Evolutionary conservation across 2,888 invertebrate species (phyloP), one percentile per base, ranked within the genome.

Genomic region (Eupeodes luniger): DNA sequence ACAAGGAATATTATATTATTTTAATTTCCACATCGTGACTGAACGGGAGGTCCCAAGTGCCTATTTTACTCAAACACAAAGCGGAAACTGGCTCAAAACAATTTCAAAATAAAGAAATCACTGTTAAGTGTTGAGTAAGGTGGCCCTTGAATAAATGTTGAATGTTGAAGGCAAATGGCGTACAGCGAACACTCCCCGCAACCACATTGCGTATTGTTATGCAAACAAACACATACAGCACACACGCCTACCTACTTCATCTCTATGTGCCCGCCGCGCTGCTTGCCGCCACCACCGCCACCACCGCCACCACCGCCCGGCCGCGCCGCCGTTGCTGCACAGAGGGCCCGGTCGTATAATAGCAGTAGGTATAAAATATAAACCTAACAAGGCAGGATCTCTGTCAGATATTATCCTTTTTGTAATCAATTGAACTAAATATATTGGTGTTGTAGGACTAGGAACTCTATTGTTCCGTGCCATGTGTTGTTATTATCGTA

Each of bases 331-430:
- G 19, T 19, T 19, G 19, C 19, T 19, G 9, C 9, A 40, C 40
- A 7, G 40, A 40, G 27, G 27, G 27, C 27, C 27, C 27, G 27
- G 44, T 14, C 7, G 51, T 53, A 16, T 16, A 57, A 5, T 44
- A 12, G 27, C 27, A 27, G 27, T 44, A 61, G 10, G 36, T 62
- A 36, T 53, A 19, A 49, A 59, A 2, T 6, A 40, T 53, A 70
- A 76, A 40, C 74, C 67, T 44, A 40, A 53, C 86, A 79, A 75
- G 75, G 44, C 62, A 27, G 77, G 81, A 81, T 81, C 77, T 78
- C 72, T 74, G 81, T 85, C 86, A 86, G 82, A 82, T 86, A 86
- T 82, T 86, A 86, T 79, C 81, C 74, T 75, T 74, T 81, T 75
- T 64, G 75, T 81, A 81, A 82, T 86, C 81, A 86, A 67, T 82